Percentiles rank a stretch among this genome's conserved stretches.
phyloP scores from a whole-genome alignment of 2,113 vertebrate genomes.

The Asarcornis scutulata region DNA sequence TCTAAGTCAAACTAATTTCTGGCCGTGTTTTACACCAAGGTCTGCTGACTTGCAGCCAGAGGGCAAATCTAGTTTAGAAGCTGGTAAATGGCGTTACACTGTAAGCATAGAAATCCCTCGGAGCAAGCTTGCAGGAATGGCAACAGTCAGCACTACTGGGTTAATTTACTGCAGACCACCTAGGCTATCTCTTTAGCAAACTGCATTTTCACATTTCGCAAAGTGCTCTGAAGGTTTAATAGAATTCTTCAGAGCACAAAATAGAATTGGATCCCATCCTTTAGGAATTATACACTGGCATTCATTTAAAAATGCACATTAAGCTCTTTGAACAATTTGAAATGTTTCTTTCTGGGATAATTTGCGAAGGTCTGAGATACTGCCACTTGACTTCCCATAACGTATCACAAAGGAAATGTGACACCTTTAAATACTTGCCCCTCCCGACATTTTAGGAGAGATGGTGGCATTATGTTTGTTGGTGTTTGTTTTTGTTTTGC shows the following conservation, averaged over 20 bases:
- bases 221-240: constrained; percentile 12
- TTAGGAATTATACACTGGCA: neutral
- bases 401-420: neutral
- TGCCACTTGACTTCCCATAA: constrained; percentile 19
- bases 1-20: neutral
- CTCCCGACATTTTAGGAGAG: fast-evolving
- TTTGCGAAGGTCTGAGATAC: neutral
- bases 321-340: neutral
- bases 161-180: constrained; percentile 57
- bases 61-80: constrained; percentile 44
- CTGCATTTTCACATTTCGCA: constrained; percentile 27
- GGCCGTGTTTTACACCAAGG: neutral
- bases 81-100: constrained; percentile 48
- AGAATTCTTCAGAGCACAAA: constrained; percentile 27
- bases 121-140: neutral
- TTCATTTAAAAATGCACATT: neutral
- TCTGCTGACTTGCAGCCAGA: constrained; percentile 33
- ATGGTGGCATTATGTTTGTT: neutral
- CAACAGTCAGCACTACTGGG: constrained; percentile 37
- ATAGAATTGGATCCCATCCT: neutral
- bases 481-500: neutral
- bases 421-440: neutral
- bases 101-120: constrained; percentile 25
- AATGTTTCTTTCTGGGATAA: neutral
- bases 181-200: constrained; percentile 40